Percentiles rank a stretch among this genome's conserved stretches.
phyloP scores from a whole-genome alignment of 2,797 vertebrate genomes.

The Rhynchotus rufescens region DNA sequence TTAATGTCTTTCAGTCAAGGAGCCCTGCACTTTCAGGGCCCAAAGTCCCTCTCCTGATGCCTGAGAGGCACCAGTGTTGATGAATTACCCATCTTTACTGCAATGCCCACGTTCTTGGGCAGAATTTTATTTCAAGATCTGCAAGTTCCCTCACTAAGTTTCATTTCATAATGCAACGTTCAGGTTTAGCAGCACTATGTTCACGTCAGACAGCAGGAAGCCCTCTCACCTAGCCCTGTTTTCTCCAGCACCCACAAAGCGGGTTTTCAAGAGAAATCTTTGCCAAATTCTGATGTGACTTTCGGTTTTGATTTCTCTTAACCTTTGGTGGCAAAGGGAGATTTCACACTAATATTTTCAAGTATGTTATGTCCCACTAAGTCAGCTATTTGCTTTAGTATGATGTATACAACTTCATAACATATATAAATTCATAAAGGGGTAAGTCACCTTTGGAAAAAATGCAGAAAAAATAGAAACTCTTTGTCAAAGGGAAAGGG shows the following conservation, averaged over 20 bases:
- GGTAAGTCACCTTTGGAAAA: neutral
- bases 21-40: neutral
- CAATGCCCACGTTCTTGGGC: neutral
- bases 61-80: neutral
- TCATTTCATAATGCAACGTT: too few species aligned
- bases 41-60: neutral
- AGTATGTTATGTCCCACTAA: neutral
- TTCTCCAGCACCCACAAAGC: neutral
- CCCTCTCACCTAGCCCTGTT: neutral
- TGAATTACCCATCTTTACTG: neutral
- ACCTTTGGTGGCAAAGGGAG: neutral
- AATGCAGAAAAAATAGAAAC: neutral
- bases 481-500: neutral
- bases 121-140: neutral
- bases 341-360: neutral
- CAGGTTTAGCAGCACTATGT: neutral
- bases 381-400: neutral
- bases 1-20: neutral
- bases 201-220: rapidly evolving
- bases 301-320: neutral
- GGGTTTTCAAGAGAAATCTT: neutral
- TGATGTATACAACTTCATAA: too few species aligned
- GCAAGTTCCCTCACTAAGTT: neutral
- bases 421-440: neutral
- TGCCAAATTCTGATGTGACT: neutral